Evolutionary conservation across 1,140 invertebrate genomes (phyloP).

Genomic region (Halyomorpha halys): DNA sequence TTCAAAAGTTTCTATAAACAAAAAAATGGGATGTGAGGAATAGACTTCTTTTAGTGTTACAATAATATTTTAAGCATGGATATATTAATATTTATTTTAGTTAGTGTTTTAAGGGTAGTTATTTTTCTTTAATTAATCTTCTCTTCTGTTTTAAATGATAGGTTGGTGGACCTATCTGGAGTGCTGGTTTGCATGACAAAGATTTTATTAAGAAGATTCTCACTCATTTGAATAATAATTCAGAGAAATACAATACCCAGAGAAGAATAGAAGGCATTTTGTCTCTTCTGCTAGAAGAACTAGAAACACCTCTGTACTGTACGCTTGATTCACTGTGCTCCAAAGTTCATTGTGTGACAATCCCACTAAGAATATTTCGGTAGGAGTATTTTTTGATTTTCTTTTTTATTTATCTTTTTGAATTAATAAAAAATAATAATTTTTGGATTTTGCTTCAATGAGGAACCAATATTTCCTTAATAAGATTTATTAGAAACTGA

Average conservation of each 20-base stretch:
- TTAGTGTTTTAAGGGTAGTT: no score
- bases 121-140: neutral
- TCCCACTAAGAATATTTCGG: slow-evolving; percentile 26
- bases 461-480: no score
- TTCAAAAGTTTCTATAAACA: no score
- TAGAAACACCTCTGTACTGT: slow-evolving; percentile 82
- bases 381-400: slow-evolving; percentile 43
- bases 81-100: no score
- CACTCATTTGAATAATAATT: slow-evolving; percentile 34
- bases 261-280: slow-evolving; percentile 66
- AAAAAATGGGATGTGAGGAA: no score
- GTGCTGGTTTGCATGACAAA: slow-evolving; percentile 66
- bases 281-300: slow-evolving; percentile 62
- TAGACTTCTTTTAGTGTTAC: no score
- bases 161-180: slow-evolving; percentile 92
- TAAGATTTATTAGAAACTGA: no score
- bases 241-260: slow-evolving; percentile 48
- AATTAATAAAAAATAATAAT: no score
- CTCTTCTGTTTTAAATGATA: slow-evolving; percentile 34
- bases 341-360: slow-evolving; percentile 25
- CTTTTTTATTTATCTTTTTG: slow-evolving; percentile 7
- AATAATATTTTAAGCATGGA: no score
- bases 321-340: slow-evolving; percentile 40
- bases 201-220: slow-evolving; percentile 58
- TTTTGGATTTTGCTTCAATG: no score